phyloP scores from a whole-genome alignment of 2,113 vertebrate genomes.

The Ceyx cyanopectus region DNA sequence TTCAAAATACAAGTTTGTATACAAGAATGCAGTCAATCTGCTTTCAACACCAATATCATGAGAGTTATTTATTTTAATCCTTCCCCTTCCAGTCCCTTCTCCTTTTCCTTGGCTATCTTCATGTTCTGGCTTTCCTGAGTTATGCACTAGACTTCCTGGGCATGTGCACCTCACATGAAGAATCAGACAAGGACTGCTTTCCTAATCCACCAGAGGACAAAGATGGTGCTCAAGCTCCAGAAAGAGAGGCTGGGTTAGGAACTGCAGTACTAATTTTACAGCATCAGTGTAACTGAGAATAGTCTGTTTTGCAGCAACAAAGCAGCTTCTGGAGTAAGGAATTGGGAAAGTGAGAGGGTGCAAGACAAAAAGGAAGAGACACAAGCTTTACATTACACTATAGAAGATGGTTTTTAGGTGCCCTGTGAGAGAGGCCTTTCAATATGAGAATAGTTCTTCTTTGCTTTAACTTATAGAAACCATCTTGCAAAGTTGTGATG shows the following conservation, averaged over 20 bases:
- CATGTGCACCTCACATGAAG: background rate
- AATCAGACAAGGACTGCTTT: background rate
- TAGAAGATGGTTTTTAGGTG: background rate
- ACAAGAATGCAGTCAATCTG: background rate
- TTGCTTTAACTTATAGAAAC: background rate
- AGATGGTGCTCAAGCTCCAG: background rate
- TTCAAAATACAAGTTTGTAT: background rate
- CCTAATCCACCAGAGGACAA: background rate
- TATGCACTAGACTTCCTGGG: background rate
- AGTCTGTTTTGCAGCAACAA: background rate
- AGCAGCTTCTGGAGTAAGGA: background rate
- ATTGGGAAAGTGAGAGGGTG: background rate
- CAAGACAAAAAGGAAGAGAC: background rate
- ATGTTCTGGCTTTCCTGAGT: background rate
- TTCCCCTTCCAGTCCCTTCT: background rate
- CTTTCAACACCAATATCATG: background rate
- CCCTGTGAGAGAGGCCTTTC: background rate
- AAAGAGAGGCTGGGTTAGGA: background rate
- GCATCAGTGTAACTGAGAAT: background rate
- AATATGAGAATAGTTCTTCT: background rate
- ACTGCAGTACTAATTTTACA: background rate
- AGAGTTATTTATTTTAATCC: background rate
- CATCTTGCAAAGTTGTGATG: background rate
- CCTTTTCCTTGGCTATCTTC: background rate
- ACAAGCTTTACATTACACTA: background rate